These are phyloP conservation scores for Dione vanillae DNA, from an alignment of 2,888 invertebrate genomes.

Conservation along the genomic window DNA sequence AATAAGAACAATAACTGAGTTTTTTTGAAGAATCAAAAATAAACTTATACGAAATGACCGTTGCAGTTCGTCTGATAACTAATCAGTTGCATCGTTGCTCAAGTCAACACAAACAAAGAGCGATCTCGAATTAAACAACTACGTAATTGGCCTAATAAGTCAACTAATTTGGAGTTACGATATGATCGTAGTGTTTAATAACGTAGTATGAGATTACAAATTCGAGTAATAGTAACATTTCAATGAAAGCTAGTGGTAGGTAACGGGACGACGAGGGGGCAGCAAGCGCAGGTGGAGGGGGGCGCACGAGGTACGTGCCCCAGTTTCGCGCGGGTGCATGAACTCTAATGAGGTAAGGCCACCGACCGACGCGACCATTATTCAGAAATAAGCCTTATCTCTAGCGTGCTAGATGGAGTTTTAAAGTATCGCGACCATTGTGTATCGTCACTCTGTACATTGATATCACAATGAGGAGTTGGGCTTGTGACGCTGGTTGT, in stretches of 20 bases:
- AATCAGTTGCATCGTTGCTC: neutral
- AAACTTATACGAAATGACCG: neutral
- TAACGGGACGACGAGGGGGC: constrained; percentile 65
- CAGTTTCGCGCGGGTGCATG: constrained; percentile 83
- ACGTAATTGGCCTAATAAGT: constrained; percentile 38
- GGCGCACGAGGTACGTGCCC: constrained; percentile 79
- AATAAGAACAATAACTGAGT: neutral
- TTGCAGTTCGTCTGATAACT: neutral
- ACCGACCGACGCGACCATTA: constrained; percentile 72
- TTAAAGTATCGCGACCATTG: constrained; percentile 57
- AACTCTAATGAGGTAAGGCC: constrained; percentile 85
- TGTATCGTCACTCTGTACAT: constrained; percentile 78
- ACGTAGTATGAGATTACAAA: constrained; percentile 58
- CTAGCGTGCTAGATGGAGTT: constrained; percentile 53
- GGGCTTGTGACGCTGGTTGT: constrained; percentile 70
- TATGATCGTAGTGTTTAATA: constrained; percentile 44
- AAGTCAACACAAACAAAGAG: constrained; percentile 14
- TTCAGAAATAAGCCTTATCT: constrained; percentile 65
- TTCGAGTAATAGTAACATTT: constrained; percentile 70
- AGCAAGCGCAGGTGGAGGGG: constrained; percentile 53
- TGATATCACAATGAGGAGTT: constrained; percentile 75
- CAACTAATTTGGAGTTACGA: constrained; percentile 47
- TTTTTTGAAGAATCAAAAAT: neutral
- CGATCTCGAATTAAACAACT: neutral
- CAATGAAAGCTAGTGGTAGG: constrained; percentile 80